Percentiles rank a stretch among this genome's conserved stretches.
These are phyloP conservation scores for Apostichopus californicus DNA, from an alignment of 35 echinoderm and acorn worm species.

Conservation along the genomic window DNA sequence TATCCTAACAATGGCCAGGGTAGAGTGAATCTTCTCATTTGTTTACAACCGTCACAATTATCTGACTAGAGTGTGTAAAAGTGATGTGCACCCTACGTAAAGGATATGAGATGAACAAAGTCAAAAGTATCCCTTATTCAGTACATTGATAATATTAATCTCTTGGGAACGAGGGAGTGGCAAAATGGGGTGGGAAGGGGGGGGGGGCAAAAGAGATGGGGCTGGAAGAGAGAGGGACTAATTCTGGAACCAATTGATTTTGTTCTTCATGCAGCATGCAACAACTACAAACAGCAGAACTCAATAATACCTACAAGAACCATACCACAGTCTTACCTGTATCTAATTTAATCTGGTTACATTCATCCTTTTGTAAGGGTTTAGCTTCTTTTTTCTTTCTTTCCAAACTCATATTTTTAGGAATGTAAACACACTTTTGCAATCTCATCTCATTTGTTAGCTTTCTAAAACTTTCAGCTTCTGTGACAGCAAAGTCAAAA, in stretches of 20 bases:
- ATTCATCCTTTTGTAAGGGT: not conserved
- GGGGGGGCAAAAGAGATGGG: not conserved
- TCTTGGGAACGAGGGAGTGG: not conserved
- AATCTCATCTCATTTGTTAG: slow-evolving; percentile 49
- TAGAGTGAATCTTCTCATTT: no score
- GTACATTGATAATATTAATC: no score
- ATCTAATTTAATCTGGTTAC: not conserved
- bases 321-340: not conserved
- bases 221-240: not conserved
- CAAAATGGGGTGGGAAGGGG: not conserved
- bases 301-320: no score
- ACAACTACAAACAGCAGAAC: no score
- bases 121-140: no score
- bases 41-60: no score
- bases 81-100: no score
- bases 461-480: slow-evolving; percentile 44
- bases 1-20: no score
- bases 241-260: not conserved
- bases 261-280: no score
- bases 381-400: slow-evolving; percentile 17
- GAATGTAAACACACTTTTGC: slow-evolving; percentile 47
- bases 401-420: not conserved
- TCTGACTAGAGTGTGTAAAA: no score
- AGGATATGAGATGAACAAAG: no score
- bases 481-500: slow-evolving; percentile 10